A percentile compares a stretch with the other conserved stretches of the same genome.
These are phyloP conservation scores for Syngnathus scovelli DNA, from an alignment of 2,113 vertebrate species.

Conservation along the genomic window DNA sequence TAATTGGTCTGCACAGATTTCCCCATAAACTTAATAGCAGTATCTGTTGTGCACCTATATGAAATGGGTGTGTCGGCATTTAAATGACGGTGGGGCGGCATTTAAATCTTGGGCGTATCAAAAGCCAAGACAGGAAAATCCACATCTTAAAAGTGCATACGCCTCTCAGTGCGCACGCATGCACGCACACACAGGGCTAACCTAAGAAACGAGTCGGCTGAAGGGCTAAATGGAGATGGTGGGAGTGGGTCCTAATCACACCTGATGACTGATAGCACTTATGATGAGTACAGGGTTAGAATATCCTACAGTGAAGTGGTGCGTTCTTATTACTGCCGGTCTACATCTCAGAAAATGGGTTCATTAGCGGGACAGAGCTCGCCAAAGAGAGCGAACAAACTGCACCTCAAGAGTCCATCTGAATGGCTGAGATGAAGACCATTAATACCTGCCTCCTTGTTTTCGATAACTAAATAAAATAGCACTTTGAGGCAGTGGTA, in stretches of 20 bases:
- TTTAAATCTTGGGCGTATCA: too few species aligned
- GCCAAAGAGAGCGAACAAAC: conserved; percentile 36
- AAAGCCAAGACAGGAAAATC: too few species aligned
- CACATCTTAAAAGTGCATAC: too few species aligned
- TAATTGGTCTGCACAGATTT: too few species aligned
- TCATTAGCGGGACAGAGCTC: conserved; percentile 60
- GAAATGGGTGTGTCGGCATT: too few species aligned
- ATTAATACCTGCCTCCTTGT: conserved; percentile 62
- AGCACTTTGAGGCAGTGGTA: not conserved
- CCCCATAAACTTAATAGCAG: too few species aligned
- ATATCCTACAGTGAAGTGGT: conserved; percentile 60
- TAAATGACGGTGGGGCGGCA: too few species aligned
- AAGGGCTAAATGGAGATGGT: conserved; percentile 29
- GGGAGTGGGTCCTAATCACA: conserved; percentile 28
- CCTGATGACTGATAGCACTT: conserved; percentile 60
- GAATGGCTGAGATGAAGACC: conserved; percentile 62
- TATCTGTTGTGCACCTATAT: too few species aligned
- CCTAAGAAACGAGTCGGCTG: not conserved
- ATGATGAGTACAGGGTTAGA: conserved; percentile 56
- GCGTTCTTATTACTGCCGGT: conserved; percentile 56
- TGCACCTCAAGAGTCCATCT: conserved; percentile 48
- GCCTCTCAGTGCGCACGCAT: not conserved
- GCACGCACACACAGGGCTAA: not conserved
- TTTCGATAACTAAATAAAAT: conserved; percentile 64
- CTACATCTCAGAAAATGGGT: conserved; percentile 58